Base-by-base conservation (phyloP, 2,888 invertebrate species). In the Lasioglossum lativentre region DNA sequence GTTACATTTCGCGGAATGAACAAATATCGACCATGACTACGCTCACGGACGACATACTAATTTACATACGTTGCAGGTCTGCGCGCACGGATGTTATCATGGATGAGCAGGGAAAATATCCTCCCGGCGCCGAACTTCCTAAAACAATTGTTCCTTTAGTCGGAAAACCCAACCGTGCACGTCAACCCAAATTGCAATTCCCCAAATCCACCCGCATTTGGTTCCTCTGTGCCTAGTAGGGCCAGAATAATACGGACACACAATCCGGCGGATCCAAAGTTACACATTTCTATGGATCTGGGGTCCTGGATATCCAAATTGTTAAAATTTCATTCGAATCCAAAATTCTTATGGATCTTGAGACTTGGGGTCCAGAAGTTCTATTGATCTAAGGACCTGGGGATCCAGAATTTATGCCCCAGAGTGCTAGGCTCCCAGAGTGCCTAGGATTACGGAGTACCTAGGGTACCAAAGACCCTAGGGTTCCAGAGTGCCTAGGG, bases 11-110 rank as follows among this genome's bases (percentile, higher is more conserved):
- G 19, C 30, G 23, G 47, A 72, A 40, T 23, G 71, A 38, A 47
- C 14, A n/a, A 56, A 79, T 47, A 71, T 71, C 80, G 81, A 72
- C 34, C 80, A 56, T 59, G 70, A 27, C 68, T 16, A n/a, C 34
- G 47, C 40, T 63, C n/a, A 14, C 59, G 8, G 23, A 68, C 6
- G 16, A 23, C 6, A 38, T 19, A n/a, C n/a, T n/a, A 72, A 80
- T 80, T 72, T 81, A 45, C 71, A 79, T 72, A 59, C n/a, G 71
- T 19, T 42, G 19, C 47, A 30, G 40, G 23, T 34, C 23, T 52
- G 52, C 30, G 38, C 38, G 52, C 10, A n/a, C 27, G n/a, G 4
- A 34, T 59, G 8, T 47, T 10, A 14, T 30, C 27, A 23, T 6
- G 19, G 45, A 63, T 40, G 38, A 16, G 27, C 42, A 16, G 30